Evolutionary conservation across 2,888 invertebrate genomes (phyloP).

Genomic region (Eledona agricola): DNA sequence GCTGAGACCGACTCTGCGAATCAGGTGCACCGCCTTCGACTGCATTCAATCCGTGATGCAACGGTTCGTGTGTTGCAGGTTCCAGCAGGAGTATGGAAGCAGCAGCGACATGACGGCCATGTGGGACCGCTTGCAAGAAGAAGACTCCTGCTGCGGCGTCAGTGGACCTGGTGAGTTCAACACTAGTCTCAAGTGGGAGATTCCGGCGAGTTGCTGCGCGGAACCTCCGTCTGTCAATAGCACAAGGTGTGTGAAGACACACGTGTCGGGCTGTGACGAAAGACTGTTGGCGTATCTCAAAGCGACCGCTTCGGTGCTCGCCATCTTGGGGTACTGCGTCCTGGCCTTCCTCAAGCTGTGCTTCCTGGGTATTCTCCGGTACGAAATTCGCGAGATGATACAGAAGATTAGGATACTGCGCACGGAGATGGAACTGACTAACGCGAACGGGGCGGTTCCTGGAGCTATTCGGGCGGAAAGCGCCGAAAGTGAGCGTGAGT

Average conservation of each 20-base stretch:
- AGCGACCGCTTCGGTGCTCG: conserved; percentile 81
- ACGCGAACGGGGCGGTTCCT: conserved; percentile 70
- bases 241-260: conserved; percentile 59
- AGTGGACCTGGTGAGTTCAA: conserved; percentile 62
- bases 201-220: conserved; percentile 56
- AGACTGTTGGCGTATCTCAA: conserved; percentile 77
- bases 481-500: conserved; percentile 69
- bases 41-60: neutral
- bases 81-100: conserved; percentile 75
- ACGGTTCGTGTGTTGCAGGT: conserved; percentile 34
- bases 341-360: conserved; percentile 89
- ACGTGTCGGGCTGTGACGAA: conserved; percentile 74
- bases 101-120: conserved; percentile 77
- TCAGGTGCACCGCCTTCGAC: conserved; percentile 53
- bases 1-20: conserved; percentile 70
- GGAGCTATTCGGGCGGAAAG: conserved; percentile 59
- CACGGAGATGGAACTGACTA: conserved; percentile 69
- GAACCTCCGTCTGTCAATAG: conserved; percentile 48
- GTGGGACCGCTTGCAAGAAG: conserved; percentile 81
- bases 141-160: conserved; percentile 82
- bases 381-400: conserved; percentile 91
- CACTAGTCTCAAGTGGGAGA: conserved; percentile 49
- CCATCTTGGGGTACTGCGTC: conserved; percentile 83
- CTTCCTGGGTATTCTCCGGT: conserved; percentile 85
- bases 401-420: conserved; percentile 86